Conservation (phyloP, 2,888 invertebrate genomes). For the Pyrochroa serraticornis region DNA sequence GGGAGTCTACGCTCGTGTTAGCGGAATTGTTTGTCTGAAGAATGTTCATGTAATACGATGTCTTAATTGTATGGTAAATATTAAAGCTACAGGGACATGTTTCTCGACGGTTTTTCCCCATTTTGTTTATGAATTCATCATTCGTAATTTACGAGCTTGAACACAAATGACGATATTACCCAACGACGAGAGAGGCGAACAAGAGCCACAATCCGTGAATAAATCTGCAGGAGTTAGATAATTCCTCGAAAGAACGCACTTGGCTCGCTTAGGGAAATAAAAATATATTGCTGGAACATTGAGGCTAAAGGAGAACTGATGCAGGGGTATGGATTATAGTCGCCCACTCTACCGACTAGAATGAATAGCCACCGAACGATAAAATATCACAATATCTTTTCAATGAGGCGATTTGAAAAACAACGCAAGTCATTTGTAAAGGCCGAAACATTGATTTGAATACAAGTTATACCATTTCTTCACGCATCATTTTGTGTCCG, state of each 20-base stretch:
- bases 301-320: slow-evolving; percentile 16
- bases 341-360: slow-evolving; percentile 11
- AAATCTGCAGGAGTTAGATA: slow-evolving; percentile 4
- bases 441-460: no score
- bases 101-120: no score
- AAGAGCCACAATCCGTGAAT: slow-evolving; percentile 1
- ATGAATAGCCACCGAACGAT: slow-evolving; percentile 6
- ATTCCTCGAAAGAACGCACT: slow-evolving; percentile 5
- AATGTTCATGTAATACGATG: slow-evolving; percentile 23
- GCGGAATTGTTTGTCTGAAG: slow-evolving; percentile 37
- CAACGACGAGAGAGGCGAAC: slow-evolving; percentile 3
- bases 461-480: no score
- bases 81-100: slow-evolving; percentile 1
- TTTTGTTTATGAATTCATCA: not conserved
- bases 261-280: slow-evolving; percentile 15
- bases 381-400: no score
- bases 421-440: no score
- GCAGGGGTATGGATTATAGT: slow-evolving; percentile 22
- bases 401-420: no score
- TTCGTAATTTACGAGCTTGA: not conserved
- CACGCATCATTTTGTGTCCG: no score
- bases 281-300: slow-evolving; percentile 21
- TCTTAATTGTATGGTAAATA: slow-evolving; percentile 27
- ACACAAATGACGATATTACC: not conserved
- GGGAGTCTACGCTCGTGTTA: slow-evolving; percentile 36